A percentile compares a stretch with the other conserved stretches of the same genome.
phyloP scores from a whole-genome alignment of 2,888 invertebrate species.

The Nymphalis c-album region DNA sequence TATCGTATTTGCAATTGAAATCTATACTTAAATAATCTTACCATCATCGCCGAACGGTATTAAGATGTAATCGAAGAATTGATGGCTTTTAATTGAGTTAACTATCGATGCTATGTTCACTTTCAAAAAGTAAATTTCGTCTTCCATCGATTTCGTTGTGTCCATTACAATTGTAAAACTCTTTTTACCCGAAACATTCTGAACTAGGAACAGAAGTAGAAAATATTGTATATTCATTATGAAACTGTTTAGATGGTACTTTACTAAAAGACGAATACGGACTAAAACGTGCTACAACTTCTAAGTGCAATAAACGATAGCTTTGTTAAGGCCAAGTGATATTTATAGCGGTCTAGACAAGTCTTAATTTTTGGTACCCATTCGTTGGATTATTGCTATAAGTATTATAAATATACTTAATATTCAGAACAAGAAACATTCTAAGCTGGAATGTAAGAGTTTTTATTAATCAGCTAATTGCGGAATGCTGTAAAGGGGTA shows the following conservation, averaged over 20 bases:
- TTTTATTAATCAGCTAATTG: no score
- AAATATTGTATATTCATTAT: slow-evolving; percentile 21
- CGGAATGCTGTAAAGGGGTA: no score
- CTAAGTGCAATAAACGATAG: slow-evolving; percentile 14
- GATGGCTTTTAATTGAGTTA: slow-evolving; percentile 5
- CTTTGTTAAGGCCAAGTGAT: slow-evolving; percentile 20
- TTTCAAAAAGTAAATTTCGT: slow-evolving; percentile 52
- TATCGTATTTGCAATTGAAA: no score
- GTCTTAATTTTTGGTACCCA: not conserved
- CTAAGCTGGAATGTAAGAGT: no score
- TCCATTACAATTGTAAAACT: slow-evolving; percentile 62
- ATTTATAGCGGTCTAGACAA: not conserved
- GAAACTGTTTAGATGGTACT: slow-evolving; percentile 4
- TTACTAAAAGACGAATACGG: not conserved
- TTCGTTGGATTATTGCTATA: no score
- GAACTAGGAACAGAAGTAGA: slow-evolving; percentile 10
- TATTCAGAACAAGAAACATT: no score
- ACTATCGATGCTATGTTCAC: slow-evolving; percentile 43
- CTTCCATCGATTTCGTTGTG: slow-evolving; percentile 55
- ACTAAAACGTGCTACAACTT: slow-evolving; percentile 17
- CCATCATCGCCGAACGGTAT: slow-evolving; percentile 43
- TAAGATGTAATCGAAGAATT: slow-evolving; percentile 39
- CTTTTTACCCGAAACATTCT: slow-evolving; percentile 35
- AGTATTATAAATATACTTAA: no score
- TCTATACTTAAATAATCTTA: slow-evolving; percentile 29